Percentiles rank a stretch among this genome's conserved stretches.
These are phyloP conservation scores for Nannobrachium achirus DNA, from an alignment of 2,113 vertebrate species.

Conservation along the genomic window DNA sequence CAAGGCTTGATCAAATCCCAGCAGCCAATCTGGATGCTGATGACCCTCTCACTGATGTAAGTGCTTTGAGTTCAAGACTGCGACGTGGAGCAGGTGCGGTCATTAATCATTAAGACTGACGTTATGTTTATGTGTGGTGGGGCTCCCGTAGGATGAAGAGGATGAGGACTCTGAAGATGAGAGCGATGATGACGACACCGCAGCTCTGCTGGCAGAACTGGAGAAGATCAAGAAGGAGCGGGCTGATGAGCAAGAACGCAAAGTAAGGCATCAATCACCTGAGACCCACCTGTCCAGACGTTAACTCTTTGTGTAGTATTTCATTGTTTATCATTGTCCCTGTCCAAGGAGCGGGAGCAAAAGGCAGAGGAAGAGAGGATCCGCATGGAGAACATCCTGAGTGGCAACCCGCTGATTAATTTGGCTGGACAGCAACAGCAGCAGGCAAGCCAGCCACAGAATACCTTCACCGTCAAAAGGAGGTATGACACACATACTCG, in stretches of 20 bases:
- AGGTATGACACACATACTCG: conserved; percentile 78
- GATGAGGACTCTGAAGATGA: conserved; percentile 89
- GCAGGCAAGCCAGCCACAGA: conserved; percentile 78
- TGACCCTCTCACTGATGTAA: conserved; percentile 95
- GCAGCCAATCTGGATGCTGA: conserved; percentile 97
- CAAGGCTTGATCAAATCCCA: conserved; percentile 96
- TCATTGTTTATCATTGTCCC: conserved; percentile 4
- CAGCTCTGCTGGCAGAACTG: conserved; percentile 93
- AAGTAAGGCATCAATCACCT: conserved; percentile 76
- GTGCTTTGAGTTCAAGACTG: conserved; percentile 36
- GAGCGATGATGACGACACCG: conserved; percentile 95
- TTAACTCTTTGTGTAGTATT: neutral
- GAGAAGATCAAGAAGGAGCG: conserved; percentile 98
- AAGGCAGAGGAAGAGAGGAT: conserved; percentile 98
- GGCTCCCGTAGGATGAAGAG: conserved; percentile 80
- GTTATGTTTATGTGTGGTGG: no score
- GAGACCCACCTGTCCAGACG: neutral
- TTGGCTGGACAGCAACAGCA: conserved; percentile 87
- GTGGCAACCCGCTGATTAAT: conserved; percentile 94
- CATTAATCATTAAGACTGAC: no score
- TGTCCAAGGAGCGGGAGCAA: conserved; percentile 91
- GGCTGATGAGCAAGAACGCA: conserved; percentile 94
- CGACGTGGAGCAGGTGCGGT: no score
- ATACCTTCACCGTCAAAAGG: conserved; percentile 93
- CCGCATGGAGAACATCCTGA: conserved; percentile 97